Percentiles rank a stretch among this genome's conserved stretches.
Conservation (phyloP, 2,797 vertebrate species). For the Pangasius mekongensis region DNA sequence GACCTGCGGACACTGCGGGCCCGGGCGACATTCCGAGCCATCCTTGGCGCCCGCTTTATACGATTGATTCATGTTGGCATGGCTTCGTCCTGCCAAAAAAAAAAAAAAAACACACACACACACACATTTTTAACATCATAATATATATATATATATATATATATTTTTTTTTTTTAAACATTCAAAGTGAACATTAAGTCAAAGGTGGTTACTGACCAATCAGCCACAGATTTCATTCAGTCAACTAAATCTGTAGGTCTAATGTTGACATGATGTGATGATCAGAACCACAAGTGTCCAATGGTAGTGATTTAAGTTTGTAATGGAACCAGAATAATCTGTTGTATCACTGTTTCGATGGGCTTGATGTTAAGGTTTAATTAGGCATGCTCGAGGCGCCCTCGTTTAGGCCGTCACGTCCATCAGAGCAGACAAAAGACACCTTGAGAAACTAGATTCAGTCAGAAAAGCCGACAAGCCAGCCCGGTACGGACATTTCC, state of each 20-base stretch:
- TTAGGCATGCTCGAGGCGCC: constrained; percentile 25
- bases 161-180: too few species aligned
- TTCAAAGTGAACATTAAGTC: not conserved
- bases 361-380: not conserved
- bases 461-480: not conserved
- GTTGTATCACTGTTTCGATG: not conserved
- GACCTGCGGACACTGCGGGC: constrained; percentile 77
- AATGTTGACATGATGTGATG: not conserved
- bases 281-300: not conserved
- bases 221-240: not conserved
- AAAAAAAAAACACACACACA: constrained; percentile 24
- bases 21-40: constrained; percentile 82
- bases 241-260: not conserved
- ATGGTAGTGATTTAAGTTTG: not conserved
- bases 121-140: not conserved
- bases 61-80: constrained; percentile 94
- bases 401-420: constrained; percentile 54
- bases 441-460: constrained; percentile 30
- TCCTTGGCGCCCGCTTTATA: constrained; percentile 88
- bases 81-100: constrained; percentile 82
- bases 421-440: constrained; percentile 42
- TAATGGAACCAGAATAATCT: not conserved
- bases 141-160: not conserved
- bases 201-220: not conserved
- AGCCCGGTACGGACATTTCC: not conserved